Percentiles rank a stretch among this genome's conserved stretches.
Evolutionary conservation across 2,113 vertebrate species (phyloP).

Genomic region (Daphoenositta chrysoptera): DNA sequence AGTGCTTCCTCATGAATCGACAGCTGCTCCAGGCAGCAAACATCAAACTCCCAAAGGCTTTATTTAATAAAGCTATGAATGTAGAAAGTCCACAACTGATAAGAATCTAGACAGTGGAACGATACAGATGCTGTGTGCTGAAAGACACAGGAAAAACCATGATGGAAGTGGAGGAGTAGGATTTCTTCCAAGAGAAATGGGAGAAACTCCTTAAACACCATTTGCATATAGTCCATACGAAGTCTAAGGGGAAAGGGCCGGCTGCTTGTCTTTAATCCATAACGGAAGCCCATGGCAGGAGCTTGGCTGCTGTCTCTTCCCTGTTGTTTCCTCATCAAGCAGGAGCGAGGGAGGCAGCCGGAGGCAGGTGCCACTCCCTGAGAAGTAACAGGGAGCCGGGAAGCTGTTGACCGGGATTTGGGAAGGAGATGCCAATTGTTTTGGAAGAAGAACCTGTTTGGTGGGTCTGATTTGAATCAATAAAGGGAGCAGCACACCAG

Average conservation of each 20-base stretch:
- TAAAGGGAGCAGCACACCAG: not conserved
- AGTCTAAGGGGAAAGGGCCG: not conserved
- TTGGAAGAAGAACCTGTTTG: conserved; percentile 38
- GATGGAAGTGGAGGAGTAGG: not conserved
- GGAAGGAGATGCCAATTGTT: not conserved
- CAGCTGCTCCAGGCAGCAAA: not conserved
- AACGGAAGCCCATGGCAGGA: not conserved
- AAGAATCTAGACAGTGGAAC: not conserved
- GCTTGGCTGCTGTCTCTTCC: not conserved
- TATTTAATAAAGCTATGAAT: not conserved
- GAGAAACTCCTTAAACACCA: not conserved
- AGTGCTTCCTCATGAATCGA: not conserved
- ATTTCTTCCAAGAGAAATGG: not conserved
- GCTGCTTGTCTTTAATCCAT: not conserved
- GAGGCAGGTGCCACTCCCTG: not conserved
- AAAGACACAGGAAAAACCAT: rapidly evolving
- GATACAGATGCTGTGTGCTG: not conserved
- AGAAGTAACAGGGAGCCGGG: not conserved
- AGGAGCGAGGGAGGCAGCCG: not conserved
- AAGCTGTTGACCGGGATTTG: not conserved
- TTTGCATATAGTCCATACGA: not conserved
- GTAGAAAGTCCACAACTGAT: not conserved
- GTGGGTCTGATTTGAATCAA: conserved; percentile 29
- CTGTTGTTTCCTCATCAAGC: not conserved
- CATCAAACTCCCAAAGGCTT: not conserved